Base-by-base conservation (phyloP, 2,113 vertebrate species). In the Anhinga anhinga region DNA sequence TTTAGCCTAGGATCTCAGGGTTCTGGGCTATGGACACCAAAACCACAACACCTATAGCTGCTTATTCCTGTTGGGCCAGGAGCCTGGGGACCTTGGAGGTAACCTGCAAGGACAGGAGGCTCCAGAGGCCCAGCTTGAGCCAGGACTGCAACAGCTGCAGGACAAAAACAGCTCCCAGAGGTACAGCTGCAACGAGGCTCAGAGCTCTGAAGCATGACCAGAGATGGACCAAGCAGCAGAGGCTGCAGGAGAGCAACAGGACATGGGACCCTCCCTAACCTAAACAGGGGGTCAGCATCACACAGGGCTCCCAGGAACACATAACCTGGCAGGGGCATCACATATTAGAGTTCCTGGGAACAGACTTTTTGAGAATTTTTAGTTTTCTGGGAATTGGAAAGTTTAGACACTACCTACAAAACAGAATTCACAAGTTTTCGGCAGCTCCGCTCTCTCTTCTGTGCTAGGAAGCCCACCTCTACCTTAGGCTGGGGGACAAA, bases 111-210 rank as follows among this genome's bases (percentile, higher is more conserved):
- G 81, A 67, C 56, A 93, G 56, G 11, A 84, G 29, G 18, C 67
- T 80, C 69, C 67, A 71, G n/a, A 74, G 79, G 26, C 9, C 40
- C 7, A 4, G 66, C 22, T 11, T 62, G 59, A 93, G 65, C 52
- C 1, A 2, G 40, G 26, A 55, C 13, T 88, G 44, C 58, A 86
- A 56, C 62, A 95, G 77, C 84, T 87, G 56, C 55, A 91, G 65
- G 81, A 91, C 78, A 84, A 87, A 94, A 97, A 66, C 72, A 91
- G 77, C 77, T 93, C 72, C 77, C 73, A 70, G n/a, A 78, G 47
- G 32, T 63, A 70, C 4, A 4, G 38, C 63, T 70, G 59, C 42
- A 58, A 83, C 0, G 1, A 79, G n/a, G 45, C 45, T 29, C 2
- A 4, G 53, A 73, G 72, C 80, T 96, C 73, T 94, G 93, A 86